Conservation (phyloP, 2,113 vertebrate genomes). For the Eptesicus fuscus region DNA sequence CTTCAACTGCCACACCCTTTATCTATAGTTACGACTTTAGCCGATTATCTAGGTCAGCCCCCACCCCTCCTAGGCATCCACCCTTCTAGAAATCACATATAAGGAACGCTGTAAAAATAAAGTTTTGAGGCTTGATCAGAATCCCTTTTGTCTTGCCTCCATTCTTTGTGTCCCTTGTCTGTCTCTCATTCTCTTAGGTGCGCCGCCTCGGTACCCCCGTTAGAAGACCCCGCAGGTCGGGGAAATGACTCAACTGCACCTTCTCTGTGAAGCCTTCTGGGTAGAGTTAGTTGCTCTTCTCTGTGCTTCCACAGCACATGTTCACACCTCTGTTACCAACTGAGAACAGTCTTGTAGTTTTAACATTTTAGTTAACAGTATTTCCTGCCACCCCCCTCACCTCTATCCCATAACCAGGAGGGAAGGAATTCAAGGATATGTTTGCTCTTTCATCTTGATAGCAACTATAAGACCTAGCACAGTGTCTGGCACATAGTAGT, state of each 20-base stretch:
- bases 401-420: background rate
- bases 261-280: background rate
- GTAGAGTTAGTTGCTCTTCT: background rate
- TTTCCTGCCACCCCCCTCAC: background rate
- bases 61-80: too few relatives aligned
- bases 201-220: too few relatives aligned
- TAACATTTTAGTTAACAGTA: background rate
- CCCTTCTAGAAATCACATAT: too few relatives aligned
- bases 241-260: background rate
- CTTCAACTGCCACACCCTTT: too few relatives aligned
- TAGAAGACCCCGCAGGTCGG: too few relatives aligned
- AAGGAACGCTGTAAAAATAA: too few relatives aligned
- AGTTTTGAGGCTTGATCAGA: too few relatives aligned
- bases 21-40: too few relatives aligned
- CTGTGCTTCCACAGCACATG: background rate
- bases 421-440: background rate
- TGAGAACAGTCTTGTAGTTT: constrained; percentile 19
- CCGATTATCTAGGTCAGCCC: too few relatives aligned
- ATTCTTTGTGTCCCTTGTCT: too few relatives aligned
- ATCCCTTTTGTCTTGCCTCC: too few relatives aligned
- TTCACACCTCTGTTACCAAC: background rate
- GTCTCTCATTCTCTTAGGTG: too few relatives aligned
- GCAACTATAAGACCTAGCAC: background rate
- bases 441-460: background rate
- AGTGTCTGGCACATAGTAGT: background rate